Base-by-base conservation (phyloP, 1,140 invertebrate species). In the Zaprionus camerounensis region DNA sequence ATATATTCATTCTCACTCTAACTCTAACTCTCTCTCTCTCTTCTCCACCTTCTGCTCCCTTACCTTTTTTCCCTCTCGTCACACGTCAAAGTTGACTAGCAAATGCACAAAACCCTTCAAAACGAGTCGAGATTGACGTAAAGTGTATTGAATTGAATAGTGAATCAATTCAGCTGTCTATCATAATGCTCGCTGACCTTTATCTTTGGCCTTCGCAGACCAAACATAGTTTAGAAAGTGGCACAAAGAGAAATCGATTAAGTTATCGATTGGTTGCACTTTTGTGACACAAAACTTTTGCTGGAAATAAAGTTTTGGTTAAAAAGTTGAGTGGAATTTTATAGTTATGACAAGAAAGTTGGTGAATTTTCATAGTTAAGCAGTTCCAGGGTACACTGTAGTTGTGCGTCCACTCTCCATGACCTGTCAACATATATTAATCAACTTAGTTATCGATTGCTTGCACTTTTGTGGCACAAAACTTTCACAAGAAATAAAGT, bases 181-280 rank as follows among this genome's bases (percentile, higher is more conserved):
- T 28, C 26, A 53, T 12, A 55, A 44, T 65, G 61, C 38, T 49
- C 20, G 31, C 9, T 73, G 71, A 73, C 64, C 71, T 69, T 69
- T 68, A 34, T 24, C 9, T 9, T 3, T 34, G 49, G 36, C 64
- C 36, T 62, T 62, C 34, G 34, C 44, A 22, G 41, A 2, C 36
- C 36, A 38, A 34, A 44, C 56, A 53, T 38, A 51, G 46, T 73
- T 24, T 67, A 49, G n/a, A 55, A 57, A 49, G 24, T 44, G 59
- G 34, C 5, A 15, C 31, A 28, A 22, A 51, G 20, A 24, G 7
- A 20, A 24, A 51, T 51, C 46, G 46, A 51, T 51, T 22, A 51
- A 51, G 11, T 51, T 51, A 51, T 51, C 46, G 46, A 51, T 51
- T 51, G 20, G 20, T 13, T 51, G 46, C 46, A 20, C 17, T 51